Base-by-base conservation (phyloP, 2,797 vertebrate genomes). In the Pangasius sanitwongsei region DNA sequence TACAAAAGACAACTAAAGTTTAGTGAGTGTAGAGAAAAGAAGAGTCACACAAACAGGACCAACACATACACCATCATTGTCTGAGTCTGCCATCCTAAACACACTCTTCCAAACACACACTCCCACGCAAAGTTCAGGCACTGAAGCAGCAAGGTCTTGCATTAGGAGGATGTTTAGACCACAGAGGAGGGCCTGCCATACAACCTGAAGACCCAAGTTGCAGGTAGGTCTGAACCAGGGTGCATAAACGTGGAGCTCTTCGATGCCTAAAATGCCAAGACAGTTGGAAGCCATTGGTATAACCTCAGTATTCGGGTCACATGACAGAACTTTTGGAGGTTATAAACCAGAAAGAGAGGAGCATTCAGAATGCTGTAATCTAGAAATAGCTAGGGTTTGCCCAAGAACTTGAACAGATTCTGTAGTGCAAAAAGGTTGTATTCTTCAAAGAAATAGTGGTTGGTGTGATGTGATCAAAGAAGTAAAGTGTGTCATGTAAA, bases 401-500 rank as follows among this genome's bases (percentile, higher is more conserved):
- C 34, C 44, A 69, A 15, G 12, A 20, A 34, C 63, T 12, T 16
- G 67, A 72, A 18, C 65, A 70, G 65, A 55, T 25, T 7, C 48
- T 70, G 3, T 53, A 15, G 20, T 85, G 48, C 28, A 34, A 85
- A 55, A 85, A 50, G 5, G 65, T 37, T 61, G 31, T 72, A 4
- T 37, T 85, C 48, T 70, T 70, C 50, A 85, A 37, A 72, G n/a
- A 34, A 23, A 3, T 25, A 37, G 44, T 34, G 48, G 20, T 15
- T 53, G 48, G 23, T 70, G 65, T 85, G 37, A 83, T 48, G 59
- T 20, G 82, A 83, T 48, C 28, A 48, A 61, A 65, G 61, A 18
- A 20, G 41, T 37, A 37, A 70, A 70, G n/a, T 25, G 50, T 70
- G 67, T 37, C 83, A 85, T 70, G 20, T 85, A 37, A 70, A 85